These are phyloP conservation scores for Origma solitaria DNA, from an alignment of 2,113 vertebrate species.

Conservation along the genomic window DNA sequence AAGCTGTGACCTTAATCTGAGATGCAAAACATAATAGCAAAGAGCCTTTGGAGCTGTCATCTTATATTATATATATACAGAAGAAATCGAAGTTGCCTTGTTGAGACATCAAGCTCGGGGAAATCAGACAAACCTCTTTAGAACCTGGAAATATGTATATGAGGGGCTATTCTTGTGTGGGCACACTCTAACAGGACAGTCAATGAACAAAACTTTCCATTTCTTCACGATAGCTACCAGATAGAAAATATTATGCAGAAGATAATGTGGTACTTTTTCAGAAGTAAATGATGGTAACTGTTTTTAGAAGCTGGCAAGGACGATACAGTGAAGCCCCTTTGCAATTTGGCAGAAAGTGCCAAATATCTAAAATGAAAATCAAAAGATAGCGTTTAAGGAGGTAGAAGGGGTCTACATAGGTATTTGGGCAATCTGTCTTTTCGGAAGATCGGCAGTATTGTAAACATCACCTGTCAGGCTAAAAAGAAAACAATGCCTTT, in stretches of 20 bases:
- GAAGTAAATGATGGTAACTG: not conserved
- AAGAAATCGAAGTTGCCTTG: not conserved
- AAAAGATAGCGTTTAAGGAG: not conserved
- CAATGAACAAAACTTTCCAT: not conserved
- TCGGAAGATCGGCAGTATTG: not conserved
- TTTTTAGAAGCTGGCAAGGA: not conserved
- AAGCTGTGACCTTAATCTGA: not conserved
- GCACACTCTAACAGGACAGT: not conserved
- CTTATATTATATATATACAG: not conserved
- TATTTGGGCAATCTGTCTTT: not conserved
- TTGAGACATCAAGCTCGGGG: not conserved
- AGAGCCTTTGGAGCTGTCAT: not conserved
- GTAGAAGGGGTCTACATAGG: not conserved
- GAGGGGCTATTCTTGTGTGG: not conserved
- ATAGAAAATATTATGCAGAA: not conserved
- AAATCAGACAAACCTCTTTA: not conserved
- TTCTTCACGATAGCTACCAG: not conserved
- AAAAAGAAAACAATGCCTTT: conserved; percentile 41
- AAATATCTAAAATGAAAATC: not conserved
- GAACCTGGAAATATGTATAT: not conserved
- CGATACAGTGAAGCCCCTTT: not conserved
- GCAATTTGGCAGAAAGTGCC: not conserved
- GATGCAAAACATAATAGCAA: not conserved
- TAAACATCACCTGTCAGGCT: conserved; percentile 58
- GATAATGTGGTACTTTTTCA: not conserved